Evolutionary conservation across 2,113 vertebrate species (phyloP).

Genomic region (Sebastes schlegelii): DNA sequence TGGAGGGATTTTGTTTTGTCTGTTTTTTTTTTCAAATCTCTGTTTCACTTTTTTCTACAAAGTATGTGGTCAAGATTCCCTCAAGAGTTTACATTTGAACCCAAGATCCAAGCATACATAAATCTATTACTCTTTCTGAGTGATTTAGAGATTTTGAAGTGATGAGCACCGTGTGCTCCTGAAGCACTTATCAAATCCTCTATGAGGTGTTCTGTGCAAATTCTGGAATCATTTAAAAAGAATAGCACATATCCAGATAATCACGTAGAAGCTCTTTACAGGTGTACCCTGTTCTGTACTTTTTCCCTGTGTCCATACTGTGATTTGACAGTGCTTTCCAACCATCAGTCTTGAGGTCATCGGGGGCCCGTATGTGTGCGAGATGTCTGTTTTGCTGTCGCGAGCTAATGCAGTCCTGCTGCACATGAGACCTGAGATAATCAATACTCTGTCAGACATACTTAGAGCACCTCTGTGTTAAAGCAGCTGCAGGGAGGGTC

Average conservation of each 20-base stretch:
- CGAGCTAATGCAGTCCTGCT: constrained; percentile 47
- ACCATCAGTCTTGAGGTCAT: constrained; percentile 44
- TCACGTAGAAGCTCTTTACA: background rate
- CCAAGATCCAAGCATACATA: background rate
- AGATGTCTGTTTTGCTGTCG: constrained; percentile 40
- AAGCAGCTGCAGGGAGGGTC: constrained; percentile 38
- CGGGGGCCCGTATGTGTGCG: constrained; percentile 12
- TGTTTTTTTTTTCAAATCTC: background rate
- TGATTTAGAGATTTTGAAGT: background rate
- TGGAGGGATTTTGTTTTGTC: background rate
- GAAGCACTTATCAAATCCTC: background rate
- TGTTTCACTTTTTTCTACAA: background rate
- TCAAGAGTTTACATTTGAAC: background rate
- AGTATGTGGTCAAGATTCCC: background rate
- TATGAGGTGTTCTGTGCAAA: background rate
- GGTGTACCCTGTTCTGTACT: background rate
- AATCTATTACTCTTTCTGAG: background rate
- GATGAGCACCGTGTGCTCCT: background rate
- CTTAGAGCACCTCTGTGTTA: constrained; percentile 60
- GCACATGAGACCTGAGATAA: constrained; percentile 69
- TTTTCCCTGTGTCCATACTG: constrained; percentile 6
- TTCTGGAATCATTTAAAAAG: background rate
- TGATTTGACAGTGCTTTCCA: constrained; percentile 41
- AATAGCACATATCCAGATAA: background rate
- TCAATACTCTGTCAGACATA: constrained; percentile 73